phyloP scores from a whole-genome alignment of 2,888 invertebrate species.

The Cyaniris semiargus region DNA sequence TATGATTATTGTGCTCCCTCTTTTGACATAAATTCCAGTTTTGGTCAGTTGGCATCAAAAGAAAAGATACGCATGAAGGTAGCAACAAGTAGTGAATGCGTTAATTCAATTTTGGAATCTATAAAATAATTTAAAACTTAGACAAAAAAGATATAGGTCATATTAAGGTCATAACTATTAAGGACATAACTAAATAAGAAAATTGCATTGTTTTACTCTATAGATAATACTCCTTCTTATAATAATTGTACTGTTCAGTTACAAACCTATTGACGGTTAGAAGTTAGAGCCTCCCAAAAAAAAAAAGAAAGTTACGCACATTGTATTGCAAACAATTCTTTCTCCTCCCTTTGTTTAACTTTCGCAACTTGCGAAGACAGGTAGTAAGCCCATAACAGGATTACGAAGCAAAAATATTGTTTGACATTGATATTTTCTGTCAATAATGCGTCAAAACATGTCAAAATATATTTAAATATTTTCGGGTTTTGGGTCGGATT shows the following conservation, averaged over 20 bases:
- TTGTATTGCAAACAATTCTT: background rate
- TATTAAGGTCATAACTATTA: too few relatives aligned
- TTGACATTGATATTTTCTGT: constrained; percentile 50
- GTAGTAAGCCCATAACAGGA: constrained; percentile 57
- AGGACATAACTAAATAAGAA: background rate
- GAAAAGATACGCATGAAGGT: constrained; percentile 49
- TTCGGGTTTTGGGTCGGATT: constrained; percentile 50
- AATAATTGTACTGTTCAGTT: background rate
- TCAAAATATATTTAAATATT: constrained; percentile 65
- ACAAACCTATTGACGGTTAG: background rate
- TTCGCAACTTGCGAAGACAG: constrained; percentile 48
- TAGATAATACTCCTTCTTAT: background rate
- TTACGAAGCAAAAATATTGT: constrained; percentile 59
- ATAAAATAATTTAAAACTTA: background rate
- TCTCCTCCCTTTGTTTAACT: constrained; percentile 11
- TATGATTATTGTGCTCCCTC: constrained; percentile 44
- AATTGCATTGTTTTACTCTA: background rate
- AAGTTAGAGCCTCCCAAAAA: background rate
- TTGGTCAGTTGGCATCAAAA: background rate
- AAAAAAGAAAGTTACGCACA: constrained; percentile 16
- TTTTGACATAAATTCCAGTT: constrained; percentile 26
- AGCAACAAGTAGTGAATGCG: constrained; percentile 38
- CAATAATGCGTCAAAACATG: constrained; percentile 70
- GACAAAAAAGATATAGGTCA: background rate
- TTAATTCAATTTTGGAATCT: background rate